Percentiles rank a stretch among this genome's conserved stretches.
These are phyloP conservation scores for Laothoe populi DNA, from an alignment of 2,888 invertebrate species.

Conservation along the genomic window DNA sequence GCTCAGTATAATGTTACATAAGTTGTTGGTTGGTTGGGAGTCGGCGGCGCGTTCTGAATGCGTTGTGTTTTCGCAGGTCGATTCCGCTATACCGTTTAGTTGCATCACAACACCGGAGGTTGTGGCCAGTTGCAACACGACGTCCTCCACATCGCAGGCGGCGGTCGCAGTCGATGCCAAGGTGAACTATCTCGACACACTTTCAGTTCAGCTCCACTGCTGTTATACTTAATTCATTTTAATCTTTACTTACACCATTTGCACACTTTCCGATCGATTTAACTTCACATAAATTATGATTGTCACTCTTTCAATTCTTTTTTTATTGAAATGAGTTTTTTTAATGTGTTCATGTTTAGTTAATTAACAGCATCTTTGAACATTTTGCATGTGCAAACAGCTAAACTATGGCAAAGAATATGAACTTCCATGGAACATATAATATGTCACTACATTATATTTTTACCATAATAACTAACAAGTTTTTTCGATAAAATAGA, in stretches of 20 bases:
- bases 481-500: not conserved
- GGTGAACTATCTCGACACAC: constrained; percentile 51
- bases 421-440: not conserved
- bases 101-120: constrained; percentile 82
- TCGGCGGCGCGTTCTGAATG: constrained; percentile 37
- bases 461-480: not conserved
- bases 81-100: constrained; percentile 80
- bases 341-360: not conserved
- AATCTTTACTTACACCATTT: constrained; percentile 44
- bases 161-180: constrained; percentile 70
- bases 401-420: not conserved
- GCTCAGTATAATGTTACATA: constrained; percentile 12
- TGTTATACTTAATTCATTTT: constrained; percentile 27
- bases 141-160: constrained; percentile 63
- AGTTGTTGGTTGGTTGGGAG: no score
- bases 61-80: constrained; percentile 66
- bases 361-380: not conserved
- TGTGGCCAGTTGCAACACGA: constrained; percentile 76
- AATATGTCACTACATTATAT: not conserved
- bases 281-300: constrained; percentile 8
- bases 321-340: not conserved
- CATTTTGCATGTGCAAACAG: not conserved
- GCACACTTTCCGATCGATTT: constrained; percentile 44
- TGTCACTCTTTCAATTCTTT: not conserved
- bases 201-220: constrained; percentile 22